Conservation (phyloP, 2,888 invertebrate species). For the Drosophila subsilvestris region DNA sequence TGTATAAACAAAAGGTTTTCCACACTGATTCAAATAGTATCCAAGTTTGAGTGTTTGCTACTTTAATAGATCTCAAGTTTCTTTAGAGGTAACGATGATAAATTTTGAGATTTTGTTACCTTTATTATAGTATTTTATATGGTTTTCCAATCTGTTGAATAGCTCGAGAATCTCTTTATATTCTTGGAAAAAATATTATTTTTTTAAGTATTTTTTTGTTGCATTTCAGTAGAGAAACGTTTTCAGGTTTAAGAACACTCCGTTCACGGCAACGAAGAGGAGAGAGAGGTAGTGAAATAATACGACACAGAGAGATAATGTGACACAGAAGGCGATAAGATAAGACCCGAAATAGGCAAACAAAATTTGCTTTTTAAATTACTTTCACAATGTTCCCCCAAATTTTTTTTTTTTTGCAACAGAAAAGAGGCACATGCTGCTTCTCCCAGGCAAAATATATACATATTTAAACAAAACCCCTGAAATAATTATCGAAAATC, state of each 20-base stretch:
- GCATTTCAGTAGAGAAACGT: background rate
- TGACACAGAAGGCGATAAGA: constrained; percentile 18
- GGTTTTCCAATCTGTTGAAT: too few species aligned
- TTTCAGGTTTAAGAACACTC: constrained; percentile 40
- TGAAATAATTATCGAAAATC: constrained; percentile 12
- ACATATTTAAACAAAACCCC: background rate
- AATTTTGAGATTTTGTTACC: too few species aligned
- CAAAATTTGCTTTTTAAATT: constrained; percentile 35
- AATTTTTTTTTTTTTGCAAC: too few species aligned
- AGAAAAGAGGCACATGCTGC: background rate
- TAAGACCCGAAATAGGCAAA: constrained; percentile 26
- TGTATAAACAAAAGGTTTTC: too few species aligned
- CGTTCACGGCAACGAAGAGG: background rate
- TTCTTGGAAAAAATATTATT: too few species aligned
- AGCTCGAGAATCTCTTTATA: too few species aligned
- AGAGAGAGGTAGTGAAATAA: background rate
- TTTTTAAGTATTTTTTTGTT: background rate
- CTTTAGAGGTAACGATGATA: too few species aligned
- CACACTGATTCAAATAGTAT: too few species aligned
- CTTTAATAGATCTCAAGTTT: too few species aligned
- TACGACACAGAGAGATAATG: background rate
- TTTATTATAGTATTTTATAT: too few species aligned
- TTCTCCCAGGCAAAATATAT: background rate
- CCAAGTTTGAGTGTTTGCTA: too few species aligned
- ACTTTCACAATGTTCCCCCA: constrained; percentile 34